These are phyloP conservation scores for Ommatoiulus sabulosus DNA, from an alignment of 2,888 invertebrate genomes.

Conservation along the genomic window DNA sequence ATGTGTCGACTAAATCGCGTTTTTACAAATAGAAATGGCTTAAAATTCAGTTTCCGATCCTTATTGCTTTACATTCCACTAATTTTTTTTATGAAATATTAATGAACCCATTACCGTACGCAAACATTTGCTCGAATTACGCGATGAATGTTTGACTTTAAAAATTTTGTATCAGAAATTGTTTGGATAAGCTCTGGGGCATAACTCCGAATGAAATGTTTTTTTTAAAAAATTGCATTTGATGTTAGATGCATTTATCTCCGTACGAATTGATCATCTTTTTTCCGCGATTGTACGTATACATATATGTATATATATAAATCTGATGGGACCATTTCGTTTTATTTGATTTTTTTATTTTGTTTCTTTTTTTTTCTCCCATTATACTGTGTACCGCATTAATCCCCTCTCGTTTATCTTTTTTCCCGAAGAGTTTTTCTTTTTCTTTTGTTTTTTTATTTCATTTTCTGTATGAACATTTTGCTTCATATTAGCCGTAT, in stretches of 20 bases:
- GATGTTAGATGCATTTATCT: constrained; percentile 25
- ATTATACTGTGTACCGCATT: neutral
- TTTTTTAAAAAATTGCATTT: neutral
- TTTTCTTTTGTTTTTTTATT: neutral
- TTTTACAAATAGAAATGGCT: neutral
- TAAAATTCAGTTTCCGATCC: neutral
- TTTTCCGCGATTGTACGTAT: neutral
- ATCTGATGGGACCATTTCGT: constrained; percentile 24
- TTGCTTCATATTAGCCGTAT: too few species aligned
- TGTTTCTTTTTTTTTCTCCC: neutral
- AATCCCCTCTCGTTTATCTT: neutral
- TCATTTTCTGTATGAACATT: neutral
- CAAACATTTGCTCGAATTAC: neutral
- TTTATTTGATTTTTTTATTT: neutral
- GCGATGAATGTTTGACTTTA: neutral
- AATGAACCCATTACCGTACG: neutral
- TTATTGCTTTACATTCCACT: constrained; percentile 42
- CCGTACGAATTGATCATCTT: neutral
- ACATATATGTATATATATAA: neutral
- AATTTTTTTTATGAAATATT: neutral
- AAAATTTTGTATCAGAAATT: neutral
- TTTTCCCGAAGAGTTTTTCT: neutral
- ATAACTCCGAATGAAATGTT: neutral
- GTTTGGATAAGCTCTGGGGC: neutral
- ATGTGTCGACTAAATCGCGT: neutral